Percentiles rank a stretch among this genome's conserved stretches.
Conservation (phyloP, 1,140 invertebrate species). For the Trypoxylus dichotomus region DNA sequence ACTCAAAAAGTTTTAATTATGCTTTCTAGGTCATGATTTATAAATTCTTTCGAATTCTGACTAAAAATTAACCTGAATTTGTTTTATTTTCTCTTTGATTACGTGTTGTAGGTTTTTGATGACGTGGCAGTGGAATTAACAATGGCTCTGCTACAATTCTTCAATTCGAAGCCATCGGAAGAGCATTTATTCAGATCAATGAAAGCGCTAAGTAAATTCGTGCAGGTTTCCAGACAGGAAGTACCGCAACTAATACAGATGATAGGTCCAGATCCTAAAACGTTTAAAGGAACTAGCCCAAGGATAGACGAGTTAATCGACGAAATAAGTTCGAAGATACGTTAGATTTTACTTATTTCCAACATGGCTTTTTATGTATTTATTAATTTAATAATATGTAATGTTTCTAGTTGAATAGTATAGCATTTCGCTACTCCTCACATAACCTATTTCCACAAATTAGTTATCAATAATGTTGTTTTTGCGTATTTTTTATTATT, state of each 20-base stretch:
- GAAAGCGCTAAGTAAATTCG: slow-evolving; percentile 79
- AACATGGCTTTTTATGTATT: neutral
- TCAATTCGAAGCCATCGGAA: slow-evolving; percentile 77
- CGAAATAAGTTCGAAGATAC: slow-evolving; percentile 55
- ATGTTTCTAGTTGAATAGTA: neutral
- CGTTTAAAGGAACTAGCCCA: slow-evolving; percentile 78
- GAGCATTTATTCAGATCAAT: slow-evolving; percentile 77
- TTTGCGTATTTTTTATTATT: neutral
- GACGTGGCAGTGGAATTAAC: slow-evolving; percentile 90
- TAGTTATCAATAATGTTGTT: neutral
- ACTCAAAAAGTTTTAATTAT: too few relatives aligned
- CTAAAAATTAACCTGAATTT: too few relatives aligned
- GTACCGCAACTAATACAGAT: slow-evolving; percentile 88
- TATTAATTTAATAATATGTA: neutral
- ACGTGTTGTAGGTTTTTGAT: slow-evolving; percentile 79
- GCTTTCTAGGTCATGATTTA: neutral
- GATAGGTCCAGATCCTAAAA: slow-evolving; percentile 85
- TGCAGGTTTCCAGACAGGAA: slow-evolving; percentile 76
- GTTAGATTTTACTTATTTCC: slow-evolving; percentile 34
- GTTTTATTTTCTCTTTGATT: neutral
- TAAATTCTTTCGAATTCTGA: neutral
- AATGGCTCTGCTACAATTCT: slow-evolving; percentile 89
- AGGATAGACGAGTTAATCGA: slow-evolving; percentile 82
- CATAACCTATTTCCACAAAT: neutral
- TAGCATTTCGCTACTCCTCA: neutral